Conservation (phyloP, 64 coral and sea anemone species). For the Acropora tenuis region DNA sequence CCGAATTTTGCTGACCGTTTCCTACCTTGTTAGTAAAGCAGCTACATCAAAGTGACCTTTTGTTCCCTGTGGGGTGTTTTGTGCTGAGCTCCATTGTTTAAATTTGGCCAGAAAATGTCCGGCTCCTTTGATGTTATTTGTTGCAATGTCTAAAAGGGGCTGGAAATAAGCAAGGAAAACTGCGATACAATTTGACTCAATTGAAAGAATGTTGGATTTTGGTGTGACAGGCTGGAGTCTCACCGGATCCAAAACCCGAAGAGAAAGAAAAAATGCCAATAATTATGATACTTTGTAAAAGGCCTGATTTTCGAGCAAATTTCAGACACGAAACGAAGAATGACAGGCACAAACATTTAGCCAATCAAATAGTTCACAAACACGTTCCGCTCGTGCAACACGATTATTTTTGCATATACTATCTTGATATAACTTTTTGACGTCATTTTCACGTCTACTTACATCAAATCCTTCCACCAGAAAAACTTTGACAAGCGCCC, state of each 20-base stretch:
- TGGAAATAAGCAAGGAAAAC: background rate
- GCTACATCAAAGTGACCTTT: slow-evolving; percentile 46
- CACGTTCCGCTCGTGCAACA: background rate
- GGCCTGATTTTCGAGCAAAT: no score
- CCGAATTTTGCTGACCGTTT: background rate
- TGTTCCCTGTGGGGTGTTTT: slow-evolving; percentile 12
- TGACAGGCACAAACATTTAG: no score
- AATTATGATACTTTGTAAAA: no score
- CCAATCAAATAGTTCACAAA: no score
- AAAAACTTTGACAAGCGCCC: slow-evolving; percentile 52
- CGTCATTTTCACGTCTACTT: background rate
- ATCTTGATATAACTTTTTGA: no score
- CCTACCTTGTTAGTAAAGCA: slow-evolving; percentile 54
- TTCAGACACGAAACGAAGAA: no score
- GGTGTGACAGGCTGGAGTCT: no score
- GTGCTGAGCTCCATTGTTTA: background rate
- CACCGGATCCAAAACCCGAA: no score
- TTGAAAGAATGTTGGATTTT: no score
- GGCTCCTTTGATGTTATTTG: slow-evolving; percentile 15
- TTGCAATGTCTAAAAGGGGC: slow-evolving; percentile 37
- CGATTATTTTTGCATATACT: no score
- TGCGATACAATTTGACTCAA: background rate
- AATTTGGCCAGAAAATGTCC: slow-evolving; percentile 5
- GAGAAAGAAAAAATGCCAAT: no score
- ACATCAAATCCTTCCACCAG: slow-evolving; percentile 61